Base-by-base conservation (phyloP, 2,888 invertebrate genomes). In the Zeuzera pyrina region DNA sequence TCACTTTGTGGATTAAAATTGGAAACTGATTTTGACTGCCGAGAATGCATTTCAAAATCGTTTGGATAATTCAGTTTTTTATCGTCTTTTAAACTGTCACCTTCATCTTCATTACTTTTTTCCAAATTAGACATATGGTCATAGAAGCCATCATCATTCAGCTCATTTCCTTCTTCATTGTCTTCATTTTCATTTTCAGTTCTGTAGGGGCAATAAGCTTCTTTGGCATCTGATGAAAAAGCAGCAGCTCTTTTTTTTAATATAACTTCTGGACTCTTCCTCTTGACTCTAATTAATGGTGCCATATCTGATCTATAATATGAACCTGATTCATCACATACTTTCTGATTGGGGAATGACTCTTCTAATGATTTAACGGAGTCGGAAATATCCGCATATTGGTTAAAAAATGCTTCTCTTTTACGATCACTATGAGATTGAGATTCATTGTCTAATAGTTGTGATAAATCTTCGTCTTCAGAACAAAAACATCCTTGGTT, bases 131-230 rank as follows among this genome's bases (percentile, higher is more conserved):
- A 63, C 25, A 66, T 60, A 3, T 70, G 61, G 39, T 84, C 84
- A 42, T 77, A 81, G 47, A 84, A 79, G 6, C 76, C 76, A 40
- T 84, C 76, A 38, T 84, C 76, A 29, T 84, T 76, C 45, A 81
- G 84, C 51, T 85, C 85, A 45, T 69, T 78, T 4, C 76, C 76
- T 57, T 84, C 85, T 16, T 81, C 74, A 35, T 69, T 78, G 29
- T 77, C 79, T 39, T 73, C 78, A 21, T 81, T 77, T 26, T 74
- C 76, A 37, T 66, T 72, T 47, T 76, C 76, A 19, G 68, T 58
- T 43, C 55, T 62, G 30, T 67, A 66, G 1, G 77, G 72, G 31
- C 68, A 56, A 43, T 57, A 81, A 13, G 73, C 71, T 10, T 70
- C 62, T 47, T 74, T 78, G 5, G 59, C 47, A 35, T 78, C 71